Evolutionary conservation across 2,113 vertebrate species (phyloP), one percentile per base, ranked within the genome.

Genomic region (Burhinus bistriatus): DNA sequence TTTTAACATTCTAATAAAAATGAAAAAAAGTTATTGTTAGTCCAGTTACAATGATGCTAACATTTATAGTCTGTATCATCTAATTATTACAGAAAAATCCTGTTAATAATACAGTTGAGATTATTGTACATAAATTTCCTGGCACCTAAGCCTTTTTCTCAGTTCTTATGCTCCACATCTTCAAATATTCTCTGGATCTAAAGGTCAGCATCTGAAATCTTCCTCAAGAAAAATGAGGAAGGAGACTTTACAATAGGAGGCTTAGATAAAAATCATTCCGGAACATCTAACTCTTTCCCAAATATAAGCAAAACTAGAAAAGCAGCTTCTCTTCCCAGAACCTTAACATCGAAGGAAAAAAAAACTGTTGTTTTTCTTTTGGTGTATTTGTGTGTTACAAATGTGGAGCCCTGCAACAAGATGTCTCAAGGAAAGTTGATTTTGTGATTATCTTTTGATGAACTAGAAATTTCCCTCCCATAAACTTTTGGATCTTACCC

Each of bases 281-380:
- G 34, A 82, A 90, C 79, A 89, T 45, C n/a, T 3, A 27, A 0
- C 0, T 27, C 7, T 61, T 88, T 79, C 17, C 14, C 0, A 0
- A 85, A 72, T 47, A 52, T 17, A 38, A 55, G 11, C 9, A 72
- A 69, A 91, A 30, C 12, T 62, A 42, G 22, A 73, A 78, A 81
- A 36, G 7, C 22, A 57, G 1, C 4, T 83, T 57, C 23, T 71
- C 25, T 70, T 70, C 17, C 22, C 6, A 86, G 38, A 94, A 75
- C 3, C 1, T 79, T 71, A 78, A 62, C 4, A 45, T 17, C 2
- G 29, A 70, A 34, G 9, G 9, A 15, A 68, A 66, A 84, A 59
- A 14, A 45, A 23, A 27, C 6, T 9, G 21, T n/a, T 42, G 2
- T 0, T 18, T 79, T 93, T 91, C 7, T 71, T 68, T 59, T 68